Percentiles rank a stretch among this genome's conserved stretches.
These are phyloP conservation scores for Enteromius fasciolatus DNA, from an alignment of 2,797 vertebrate genomes.

Conservation along the genomic window DNA sequence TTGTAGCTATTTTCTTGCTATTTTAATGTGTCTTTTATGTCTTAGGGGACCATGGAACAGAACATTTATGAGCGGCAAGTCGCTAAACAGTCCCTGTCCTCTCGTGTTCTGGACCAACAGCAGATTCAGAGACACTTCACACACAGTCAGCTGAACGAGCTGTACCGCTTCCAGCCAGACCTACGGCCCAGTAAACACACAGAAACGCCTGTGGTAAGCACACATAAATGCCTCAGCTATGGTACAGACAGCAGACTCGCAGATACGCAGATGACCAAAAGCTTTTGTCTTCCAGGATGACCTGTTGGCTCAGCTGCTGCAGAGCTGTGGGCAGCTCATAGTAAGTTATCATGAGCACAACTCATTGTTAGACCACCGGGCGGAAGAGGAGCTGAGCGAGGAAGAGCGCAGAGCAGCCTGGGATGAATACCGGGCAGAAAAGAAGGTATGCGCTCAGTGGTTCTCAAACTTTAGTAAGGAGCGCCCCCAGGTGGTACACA, in stretches of 20 bases:
- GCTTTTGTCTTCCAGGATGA: constrained; percentile 77
- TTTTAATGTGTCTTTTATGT: neutral
- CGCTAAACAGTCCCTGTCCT: constrained; percentile 93
- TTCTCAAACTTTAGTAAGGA: neutral
- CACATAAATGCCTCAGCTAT: constrained; percentile 82
- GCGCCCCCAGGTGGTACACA: constrained; percentile 21
- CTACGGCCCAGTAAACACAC: constrained; percentile 76
- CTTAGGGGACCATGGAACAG: constrained; percentile 97
- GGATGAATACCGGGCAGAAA: constrained; percentile 94
- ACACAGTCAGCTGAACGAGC: constrained; percentile 90
- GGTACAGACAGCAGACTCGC: constrained; percentile 66
- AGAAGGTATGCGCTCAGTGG: constrained; percentile 68
- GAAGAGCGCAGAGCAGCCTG: constrained; percentile 93
- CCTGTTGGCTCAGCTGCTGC: constrained; percentile 83
- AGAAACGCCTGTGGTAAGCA: constrained; percentile 65
- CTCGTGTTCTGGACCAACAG: constrained; percentile 95
- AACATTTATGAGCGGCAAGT: constrained; percentile 99
- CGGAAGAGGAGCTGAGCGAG: constrained; percentile 94
- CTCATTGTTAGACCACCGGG: constrained; percentile 93
- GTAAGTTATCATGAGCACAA: constrained; percentile 94
- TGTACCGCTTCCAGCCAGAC: constrained; percentile 94
- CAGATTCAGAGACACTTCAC: constrained; percentile 98
- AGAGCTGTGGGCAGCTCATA: constrained; percentile 87
- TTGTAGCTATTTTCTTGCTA: too few relatives aligned
- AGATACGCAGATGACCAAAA: neutral